phyloP scores from a whole-genome alignment of 1,140 invertebrate genomes.

The Vanessa atalanta region DNA sequence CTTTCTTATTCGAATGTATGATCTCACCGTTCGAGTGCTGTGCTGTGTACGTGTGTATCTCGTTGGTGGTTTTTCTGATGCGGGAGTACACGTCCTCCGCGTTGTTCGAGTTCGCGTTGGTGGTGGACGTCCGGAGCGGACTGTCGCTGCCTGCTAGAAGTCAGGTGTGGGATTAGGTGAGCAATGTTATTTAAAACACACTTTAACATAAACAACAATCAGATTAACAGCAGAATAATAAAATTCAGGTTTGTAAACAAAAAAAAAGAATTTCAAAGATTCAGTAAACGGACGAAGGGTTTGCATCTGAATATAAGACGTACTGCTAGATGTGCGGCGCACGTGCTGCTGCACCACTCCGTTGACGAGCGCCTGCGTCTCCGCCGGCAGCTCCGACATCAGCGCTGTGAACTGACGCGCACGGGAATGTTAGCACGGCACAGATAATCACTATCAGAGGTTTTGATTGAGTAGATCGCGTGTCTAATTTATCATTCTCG shows the following conservation, averaged over 20 bases:
- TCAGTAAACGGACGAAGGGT: too few relatives aligned
- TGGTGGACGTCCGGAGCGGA: conserved; percentile 56
- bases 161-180: not conserved
- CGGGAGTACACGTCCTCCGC: conserved; percentile 94
- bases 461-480: too few relatives aligned
- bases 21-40: conserved; percentile 66
- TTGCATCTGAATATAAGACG: conserved; percentile 35
- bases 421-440: too few relatives aligned
- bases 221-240: too few relatives aligned
- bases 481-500: too few relatives aligned
- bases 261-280: too few relatives aligned
- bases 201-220: too few relatives aligned
- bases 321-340: conserved; percentile 83
- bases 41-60: conserved; percentile 84
- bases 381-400: conserved; percentile 90
- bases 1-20: not conserved
- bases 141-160: conserved; percentile 72
- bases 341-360: conserved; percentile 92
- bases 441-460: too few relatives aligned
- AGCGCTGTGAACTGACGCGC: conserved; percentile 85
- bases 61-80: conserved; percentile 93
- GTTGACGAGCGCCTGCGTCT: conserved; percentile 90
- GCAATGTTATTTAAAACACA: not conserved
- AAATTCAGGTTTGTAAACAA: too few relatives aligned
- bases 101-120: conserved; percentile 60